Conservation (phyloP, 2,113 vertebrate species). For the Cebidichthys violaceus region DNA sequence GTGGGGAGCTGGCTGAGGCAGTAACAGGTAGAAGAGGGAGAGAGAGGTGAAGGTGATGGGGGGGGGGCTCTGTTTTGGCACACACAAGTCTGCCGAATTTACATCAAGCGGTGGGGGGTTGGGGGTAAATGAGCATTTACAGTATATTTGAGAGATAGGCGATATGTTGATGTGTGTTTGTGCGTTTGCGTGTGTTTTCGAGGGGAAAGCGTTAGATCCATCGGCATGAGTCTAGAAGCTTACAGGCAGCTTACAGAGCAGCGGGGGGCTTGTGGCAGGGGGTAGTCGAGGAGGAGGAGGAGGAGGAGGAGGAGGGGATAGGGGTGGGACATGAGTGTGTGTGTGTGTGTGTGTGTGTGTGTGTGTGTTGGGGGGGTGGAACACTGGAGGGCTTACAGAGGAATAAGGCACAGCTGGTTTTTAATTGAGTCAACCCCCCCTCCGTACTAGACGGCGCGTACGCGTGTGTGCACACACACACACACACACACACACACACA, state of each 20-base stretch:
- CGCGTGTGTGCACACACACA: constrained; percentile 22
- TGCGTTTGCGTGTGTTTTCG: constrained; percentile 47
- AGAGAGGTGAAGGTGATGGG: neutral
- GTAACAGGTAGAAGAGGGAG: constrained; percentile 66
- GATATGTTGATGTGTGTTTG: constrained; percentile 21
- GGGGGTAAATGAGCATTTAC: constrained; percentile 74
- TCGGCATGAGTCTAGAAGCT: constrained; percentile 73
- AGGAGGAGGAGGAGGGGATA: constrained; percentile 40
- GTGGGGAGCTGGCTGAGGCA: constrained; percentile 55
- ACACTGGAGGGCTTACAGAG: constrained; percentile 75
- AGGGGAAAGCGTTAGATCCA: constrained; percentile 68
- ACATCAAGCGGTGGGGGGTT: constrained; percentile 70
- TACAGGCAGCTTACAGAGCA: constrained; percentile 79
- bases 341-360: too few relatives aligned
- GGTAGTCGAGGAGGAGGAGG: constrained; percentile 50
- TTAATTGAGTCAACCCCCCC: constrained; percentile 82
- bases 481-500: too few relatives aligned
- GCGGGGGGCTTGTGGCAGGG: constrained; percentile 64
- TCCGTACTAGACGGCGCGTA: constrained; percentile 22
- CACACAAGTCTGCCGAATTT: constrained; percentile 67
- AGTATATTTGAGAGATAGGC: constrained; percentile 60
- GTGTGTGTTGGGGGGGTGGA: constrained; percentile 22
- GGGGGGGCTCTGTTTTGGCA: constrained; percentile 48
- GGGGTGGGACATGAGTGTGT: constrained; percentile 56
- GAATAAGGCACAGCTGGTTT: constrained; percentile 84